These are phyloP conservation scores for Anarrhichthys ocellatus DNA, from an alignment of 2,113 vertebrate species.

Conservation along the genomic window DNA sequence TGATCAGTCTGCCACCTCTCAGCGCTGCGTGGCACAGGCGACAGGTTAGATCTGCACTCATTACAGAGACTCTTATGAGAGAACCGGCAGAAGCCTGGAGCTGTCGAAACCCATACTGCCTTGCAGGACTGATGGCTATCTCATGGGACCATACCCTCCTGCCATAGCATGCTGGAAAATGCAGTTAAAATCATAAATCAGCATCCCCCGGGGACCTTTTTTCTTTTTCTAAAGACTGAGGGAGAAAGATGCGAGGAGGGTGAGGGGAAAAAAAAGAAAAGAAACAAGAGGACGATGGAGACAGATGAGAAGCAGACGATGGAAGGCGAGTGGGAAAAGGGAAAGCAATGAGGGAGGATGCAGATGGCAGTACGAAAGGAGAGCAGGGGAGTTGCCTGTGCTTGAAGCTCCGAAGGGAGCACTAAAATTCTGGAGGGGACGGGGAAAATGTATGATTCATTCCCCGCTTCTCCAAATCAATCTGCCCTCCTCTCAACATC, in stretches of 20 bases:
- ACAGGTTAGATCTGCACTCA: conserved; percentile 64
- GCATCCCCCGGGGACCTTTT: conserved; percentile 1
- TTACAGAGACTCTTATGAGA: conserved; percentile 65
- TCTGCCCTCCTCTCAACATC: conserved; percentile 40
- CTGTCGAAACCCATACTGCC: conserved; percentile 60
- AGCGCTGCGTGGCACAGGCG: background rate
- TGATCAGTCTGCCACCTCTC: conserved; percentile 19
- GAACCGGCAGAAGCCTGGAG: conserved; percentile 52
- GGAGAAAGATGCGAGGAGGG: conserved; percentile 13
- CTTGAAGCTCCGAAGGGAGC: conserved; percentile 24
- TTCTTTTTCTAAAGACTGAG: conserved; percentile 2
- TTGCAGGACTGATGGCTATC: conserved; percentile 64
- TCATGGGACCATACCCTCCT: conserved; percentile 39
- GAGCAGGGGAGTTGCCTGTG: conserved; percentile 5
- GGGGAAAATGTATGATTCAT: conserved; percentile 43
- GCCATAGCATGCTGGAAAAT: conserved; percentile 42
- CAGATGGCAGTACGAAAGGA: conserved; percentile 16
- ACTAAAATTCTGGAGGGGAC: conserved; percentile 26
- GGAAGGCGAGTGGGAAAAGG: background rate
- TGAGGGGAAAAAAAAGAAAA: background rate
- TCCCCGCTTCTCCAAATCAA: conserved; percentile 46
- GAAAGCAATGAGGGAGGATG: conserved; percentile 3
- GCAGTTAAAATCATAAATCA: conserved; percentile 60
- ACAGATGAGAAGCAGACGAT: conserved; percentile 26
- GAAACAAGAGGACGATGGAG: background rate